A percentile compares a stretch with the other conserved stretches of the same genome.
phyloP scores from a whole-genome alignment of 2,888 invertebrate species.

The Cataglyphis altisquamis region DNA sequence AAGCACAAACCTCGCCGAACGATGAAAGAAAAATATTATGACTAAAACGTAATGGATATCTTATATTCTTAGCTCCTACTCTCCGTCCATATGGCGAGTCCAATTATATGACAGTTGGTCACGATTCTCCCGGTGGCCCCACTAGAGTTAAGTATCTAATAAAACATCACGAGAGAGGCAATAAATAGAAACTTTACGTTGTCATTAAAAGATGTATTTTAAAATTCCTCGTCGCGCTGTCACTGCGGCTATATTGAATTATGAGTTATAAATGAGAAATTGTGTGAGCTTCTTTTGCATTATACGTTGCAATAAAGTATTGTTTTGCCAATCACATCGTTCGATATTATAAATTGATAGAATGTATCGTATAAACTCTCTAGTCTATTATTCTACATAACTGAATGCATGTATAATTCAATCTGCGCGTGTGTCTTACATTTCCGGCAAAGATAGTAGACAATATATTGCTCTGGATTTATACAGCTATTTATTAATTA shows the following conservation, averaged over 20 bases:
- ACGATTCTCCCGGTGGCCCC: not conserved
- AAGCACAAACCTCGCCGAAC: constrained; percentile 34
- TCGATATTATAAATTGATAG: not conserved
- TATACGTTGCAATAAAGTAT: not conserved
- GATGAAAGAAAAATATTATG: constrained; percentile 56
- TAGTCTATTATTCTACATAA: not conserved
- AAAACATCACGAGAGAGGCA: not conserved
- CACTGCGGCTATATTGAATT: not conserved
- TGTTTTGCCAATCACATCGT: too few species aligned
- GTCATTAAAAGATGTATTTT: not conserved
- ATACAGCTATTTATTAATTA: not conserved
- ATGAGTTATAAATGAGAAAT: not conserved
- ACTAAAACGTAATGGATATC: constrained; percentile 37
- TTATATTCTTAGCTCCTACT: constrained; percentile 26
- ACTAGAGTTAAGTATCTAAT: not conserved
- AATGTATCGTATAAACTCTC: not conserved
- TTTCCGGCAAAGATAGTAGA: not conserved
- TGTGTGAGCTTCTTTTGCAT: not conserved
- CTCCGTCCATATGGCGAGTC: not conserved
- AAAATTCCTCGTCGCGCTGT: not conserved
- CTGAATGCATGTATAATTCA: not conserved
- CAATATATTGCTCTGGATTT: not conserved
- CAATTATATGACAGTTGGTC: constrained; percentile 21
- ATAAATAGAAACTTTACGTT: not conserved
- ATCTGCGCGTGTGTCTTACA: not conserved